Conservation (phyloP, 2,113 vertebrate species). For the Dipodomys stephensi region DNA sequence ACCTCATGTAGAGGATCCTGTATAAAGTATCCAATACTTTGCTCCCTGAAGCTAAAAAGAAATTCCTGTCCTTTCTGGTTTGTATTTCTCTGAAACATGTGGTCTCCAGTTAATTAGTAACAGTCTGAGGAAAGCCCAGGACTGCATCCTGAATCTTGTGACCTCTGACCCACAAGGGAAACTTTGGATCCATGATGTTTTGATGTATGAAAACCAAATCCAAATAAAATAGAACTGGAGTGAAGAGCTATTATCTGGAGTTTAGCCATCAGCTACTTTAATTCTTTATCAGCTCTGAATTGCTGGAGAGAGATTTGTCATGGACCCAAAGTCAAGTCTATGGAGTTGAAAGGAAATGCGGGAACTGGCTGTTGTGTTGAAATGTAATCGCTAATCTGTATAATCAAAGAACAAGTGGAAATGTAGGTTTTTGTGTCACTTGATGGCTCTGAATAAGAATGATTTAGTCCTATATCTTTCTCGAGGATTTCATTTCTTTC, state of each 20-base stretch:
- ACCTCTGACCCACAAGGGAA: constrained; percentile 73
- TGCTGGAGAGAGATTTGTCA: constrained; percentile 53
- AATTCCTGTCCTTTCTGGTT: constrained; percentile 75
- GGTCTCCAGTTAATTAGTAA: constrained; percentile 73
- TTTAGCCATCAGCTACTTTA: constrained; percentile 43
- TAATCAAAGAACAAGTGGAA: constrained; percentile 22
- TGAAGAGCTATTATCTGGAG: constrained; percentile 58
- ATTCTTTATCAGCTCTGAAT: constrained; percentile 55
- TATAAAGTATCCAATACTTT: background rate
- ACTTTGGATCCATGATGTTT: constrained; percentile 70
- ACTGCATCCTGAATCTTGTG: constrained; percentile 67
- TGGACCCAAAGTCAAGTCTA: constrained; percentile 55
- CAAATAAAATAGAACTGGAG: constrained; percentile 74
- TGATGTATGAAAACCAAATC: constrained; percentile 72
- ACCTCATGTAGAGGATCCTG: background rate
- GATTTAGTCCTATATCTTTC: background rate
- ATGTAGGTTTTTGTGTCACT: background rate
- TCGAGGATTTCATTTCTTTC: constrained; percentile 22
- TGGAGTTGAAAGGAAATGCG: constrained; percentile 21
- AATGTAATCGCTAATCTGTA: constrained; percentile 35
- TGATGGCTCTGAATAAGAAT: background rate
- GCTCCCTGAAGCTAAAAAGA: constrained; percentile 53
- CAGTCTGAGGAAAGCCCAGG: constrained; percentile 72
- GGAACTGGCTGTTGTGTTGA: constrained; percentile 14
- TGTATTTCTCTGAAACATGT: constrained; percentile 74